Evolutionary conservation across 2,797 vertebrate genomes (phyloP), one percentile per base, ranked within the genome.

Genomic region (Acanthis flammea): DNA sequence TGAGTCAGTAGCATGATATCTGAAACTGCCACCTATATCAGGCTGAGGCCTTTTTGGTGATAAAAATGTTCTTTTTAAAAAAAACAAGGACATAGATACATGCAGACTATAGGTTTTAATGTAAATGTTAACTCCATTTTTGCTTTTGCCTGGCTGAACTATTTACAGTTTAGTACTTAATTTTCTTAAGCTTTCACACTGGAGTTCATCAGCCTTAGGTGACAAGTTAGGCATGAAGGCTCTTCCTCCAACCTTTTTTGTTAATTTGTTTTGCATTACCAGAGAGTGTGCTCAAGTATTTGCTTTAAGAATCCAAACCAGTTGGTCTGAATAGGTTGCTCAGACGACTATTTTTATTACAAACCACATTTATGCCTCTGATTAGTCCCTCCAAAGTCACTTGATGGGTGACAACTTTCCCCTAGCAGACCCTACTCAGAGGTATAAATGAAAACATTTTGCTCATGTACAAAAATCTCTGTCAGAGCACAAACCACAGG

Each of bases 41-140:
- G 70, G 33, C 44, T 76, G 71, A 82, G 35, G 45, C 35, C 28
- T 83, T 83, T 88, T 73, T 48, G 37, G 55, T 76, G 63, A n/a
- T 51, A 73, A 71, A 94, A 60, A 51, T 15, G 6, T 53, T 73
- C 27, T 91, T 94, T 76, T 28, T 63, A 47, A 86, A 78, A 53
- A 33, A 30, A 78, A 14, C 1, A 10, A 61, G 48, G 66, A 78
- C n/a, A 47, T 14, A 53, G 30, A 57, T 70, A 15, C 3, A 12
- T n/a, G 24, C 41, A 80, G 57, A 31, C 67, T 48, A 12, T 61
- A 83, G 62, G 37, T 81, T 88, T 81, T 86, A 47, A 78, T 88
- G 41, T 81, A 75, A 94, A 94, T 91, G 65, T 80, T 79, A 94
- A 15, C 61, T 90, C 28, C 57, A 6, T 75, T 58, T 91, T 86